Conservation (phyloP, 1,140 invertebrate genomes). For the Pogonomyrmex californicus region DNA sequence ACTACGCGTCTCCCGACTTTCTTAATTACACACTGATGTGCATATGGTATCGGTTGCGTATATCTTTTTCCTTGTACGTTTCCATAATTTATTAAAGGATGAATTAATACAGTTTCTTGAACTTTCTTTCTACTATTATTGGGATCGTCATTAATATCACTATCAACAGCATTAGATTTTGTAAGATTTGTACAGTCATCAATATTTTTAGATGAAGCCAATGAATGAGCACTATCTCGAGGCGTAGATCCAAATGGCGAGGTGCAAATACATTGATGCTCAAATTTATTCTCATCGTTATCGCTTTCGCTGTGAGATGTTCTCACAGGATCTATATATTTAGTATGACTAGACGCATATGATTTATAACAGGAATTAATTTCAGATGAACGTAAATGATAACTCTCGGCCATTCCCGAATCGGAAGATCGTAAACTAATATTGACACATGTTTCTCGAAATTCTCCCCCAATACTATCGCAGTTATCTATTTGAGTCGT, state of each 20-base stretch:
- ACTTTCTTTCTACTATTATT: constrained; percentile 9
- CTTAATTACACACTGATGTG: constrained; percentile 64
- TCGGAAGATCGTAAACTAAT: constrained; percentile 90
- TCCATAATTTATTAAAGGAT: constrained; percentile 29
- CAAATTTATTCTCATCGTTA: constrained; percentile 90
- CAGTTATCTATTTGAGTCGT: neutral
- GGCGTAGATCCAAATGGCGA: constrained; percentile 92
- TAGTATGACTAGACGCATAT: constrained; percentile 65
- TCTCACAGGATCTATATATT: constrained; percentile 59
- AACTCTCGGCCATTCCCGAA: constrained; percentile 94
- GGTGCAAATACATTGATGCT: constrained; percentile 91
- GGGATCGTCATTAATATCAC: constrained; percentile 12
- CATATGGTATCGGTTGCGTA: constrained; percentile 76
- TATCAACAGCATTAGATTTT: constrained; percentile 1
- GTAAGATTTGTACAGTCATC: constrained; percentile 28
- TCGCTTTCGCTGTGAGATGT: constrained; percentile 85
- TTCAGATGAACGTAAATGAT: constrained; percentile 83
- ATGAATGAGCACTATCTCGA: constrained; percentile 79
- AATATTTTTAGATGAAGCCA: constrained; percentile 65
- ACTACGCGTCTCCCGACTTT: constrained; percentile 68
- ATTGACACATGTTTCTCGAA: constrained; percentile 31
- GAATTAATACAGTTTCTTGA: constrained; percentile 16
- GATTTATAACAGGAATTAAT: constrained; percentile 81
- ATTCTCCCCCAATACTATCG: constrained; percentile 9
- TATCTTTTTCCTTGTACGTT: constrained; percentile 69